Evolutionary conservation across 2,113 vertebrate genomes (phyloP), one percentile per base, ranked within the genome.

Genomic region (Ariopsis seemanni): DNA sequence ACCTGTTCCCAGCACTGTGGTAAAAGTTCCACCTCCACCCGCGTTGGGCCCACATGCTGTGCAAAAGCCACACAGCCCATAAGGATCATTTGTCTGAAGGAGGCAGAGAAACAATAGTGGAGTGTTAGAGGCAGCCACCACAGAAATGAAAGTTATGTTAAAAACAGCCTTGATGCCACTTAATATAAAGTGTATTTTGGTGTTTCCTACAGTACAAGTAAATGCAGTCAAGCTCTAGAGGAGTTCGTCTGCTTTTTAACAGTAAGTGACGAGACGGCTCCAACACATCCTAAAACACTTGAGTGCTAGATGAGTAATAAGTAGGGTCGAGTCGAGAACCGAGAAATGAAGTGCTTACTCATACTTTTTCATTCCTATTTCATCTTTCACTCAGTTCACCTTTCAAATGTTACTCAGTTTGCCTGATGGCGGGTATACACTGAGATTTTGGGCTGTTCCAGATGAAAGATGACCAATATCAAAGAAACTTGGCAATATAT

Each of bases 1-100:
- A 99, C 98, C 97, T 99, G 98, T 92, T 99, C 98, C 98, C 98
- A 99, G 92, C 98, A 99, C 86, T 99, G 98, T 1, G 98, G 98
- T 90, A 99, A 93, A 79, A 99, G 97, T 89, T 99, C 98, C 34
- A 97, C 97, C 93, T 99, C 98, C 25, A 99, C 98, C 75, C 98
- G 97, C 0, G 98, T 98, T 84, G 98, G 98, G 91, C 98, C 98
- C 89, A 99, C 98, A 0, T 99, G 98, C 77, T 96, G 96, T 2
- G 98, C 98, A 92, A 99, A 99, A 0, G 98, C 98, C 91, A 99
- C 98, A 65, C 98, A 99, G 1, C 98, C 98, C 0, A 97, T 99
- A 91, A 99, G 91, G 93, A 99, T 99, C 98, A 99, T 99, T 91
- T 99, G 98, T 91, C 98, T 99, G 91, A 89, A 93, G 42, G 85